phyloP scores from a whole-genome alignment of 30 jellyfish, hydroid and myxozoan species.

The Catostylus mosaicus region DNA sequence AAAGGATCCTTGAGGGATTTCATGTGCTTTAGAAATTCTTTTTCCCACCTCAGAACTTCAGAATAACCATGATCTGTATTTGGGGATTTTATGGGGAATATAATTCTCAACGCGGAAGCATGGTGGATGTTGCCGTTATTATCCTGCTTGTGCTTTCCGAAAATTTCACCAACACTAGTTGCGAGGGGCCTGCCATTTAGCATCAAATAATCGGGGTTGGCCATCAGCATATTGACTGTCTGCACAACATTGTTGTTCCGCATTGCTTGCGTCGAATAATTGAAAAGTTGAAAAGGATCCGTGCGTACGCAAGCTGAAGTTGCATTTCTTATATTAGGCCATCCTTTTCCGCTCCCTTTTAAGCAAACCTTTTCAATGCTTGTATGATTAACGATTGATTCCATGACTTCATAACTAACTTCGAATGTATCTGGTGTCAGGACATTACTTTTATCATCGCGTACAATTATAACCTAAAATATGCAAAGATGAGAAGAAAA shows the following conservation, averaged over 20 bases:
- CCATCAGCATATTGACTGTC: background rate
- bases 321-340: constrained; percentile 5
- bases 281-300: constrained; percentile 41
- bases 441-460: background rate
- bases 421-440: constrained; percentile 11
- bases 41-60: constrained; percentile 18
- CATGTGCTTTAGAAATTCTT: constrained; percentile 3
- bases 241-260: background rate
- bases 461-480: constrained; percentile 4
- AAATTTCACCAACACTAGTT: background rate
- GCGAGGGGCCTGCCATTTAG: constrained; percentile 35
- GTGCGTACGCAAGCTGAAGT: constrained; percentile 24
- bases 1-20: background rate
- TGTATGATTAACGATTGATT: constrained; percentile 18
- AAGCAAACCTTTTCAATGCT: constrained; percentile 14
- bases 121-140: background rate
- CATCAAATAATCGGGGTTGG: constrained; percentile 13
- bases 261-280: constrained; percentile 23
- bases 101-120: constrained; percentile 21
- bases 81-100: constrained; percentile 5
- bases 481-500: background rate
- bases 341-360: background rate
- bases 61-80: constrained; percentile 9
- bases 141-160: constrained; percentile 15
- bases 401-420: constrained; percentile 13